Conservation (phyloP, 2,888 invertebrate species). For the Hypolimnas misippus region DNA sequence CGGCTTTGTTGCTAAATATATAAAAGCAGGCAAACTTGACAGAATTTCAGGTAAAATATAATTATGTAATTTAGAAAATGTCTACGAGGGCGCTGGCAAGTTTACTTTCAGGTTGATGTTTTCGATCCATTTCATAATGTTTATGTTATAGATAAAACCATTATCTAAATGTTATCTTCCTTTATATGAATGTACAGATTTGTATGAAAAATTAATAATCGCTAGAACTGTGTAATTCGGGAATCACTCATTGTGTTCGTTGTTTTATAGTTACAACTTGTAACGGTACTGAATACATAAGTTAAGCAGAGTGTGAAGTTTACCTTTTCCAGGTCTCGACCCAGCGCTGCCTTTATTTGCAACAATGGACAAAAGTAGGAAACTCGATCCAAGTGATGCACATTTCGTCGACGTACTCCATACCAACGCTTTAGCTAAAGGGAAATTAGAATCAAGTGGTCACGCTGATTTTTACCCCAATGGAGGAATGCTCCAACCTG, state of each 20-base stretch:
- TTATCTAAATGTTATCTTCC: too few species aligned
- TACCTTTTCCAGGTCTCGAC: slow-evolving; percentile 79
- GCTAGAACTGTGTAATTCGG: too few species aligned
- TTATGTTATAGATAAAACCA: too few species aligned
- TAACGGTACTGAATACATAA: not conserved
- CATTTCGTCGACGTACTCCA: slow-evolving; percentile 86
- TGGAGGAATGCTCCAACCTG: slow-evolving; percentile 84
- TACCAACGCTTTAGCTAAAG: slow-evolving; percentile 84
- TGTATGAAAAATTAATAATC: too few species aligned
- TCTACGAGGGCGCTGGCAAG: too few species aligned
- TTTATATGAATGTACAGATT: too few species aligned
- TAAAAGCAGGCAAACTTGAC: slow-evolving; percentile 70
- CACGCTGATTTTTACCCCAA: slow-evolving; percentile 85
- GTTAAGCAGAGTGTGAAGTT: not conserved
- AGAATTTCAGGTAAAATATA: slow-evolving; percentile 80
- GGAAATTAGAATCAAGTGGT: slow-evolving; percentile 80
- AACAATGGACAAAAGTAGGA: slow-evolving; percentile 65
- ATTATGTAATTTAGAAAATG: too few species aligned
- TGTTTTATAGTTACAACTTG: too few species aligned
- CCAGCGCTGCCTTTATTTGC: slow-evolving; percentile 87
- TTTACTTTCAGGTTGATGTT: too few species aligned
- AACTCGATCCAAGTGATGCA: slow-evolving; percentile 83
- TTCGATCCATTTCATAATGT: too few species aligned
- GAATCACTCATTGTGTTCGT: too few species aligned
- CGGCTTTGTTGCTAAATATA: slow-evolving; percentile 77